phyloP scores from a whole-genome alignment of 2,888 invertebrate genomes.

The Hirtodrosophila trivittata region DNA sequence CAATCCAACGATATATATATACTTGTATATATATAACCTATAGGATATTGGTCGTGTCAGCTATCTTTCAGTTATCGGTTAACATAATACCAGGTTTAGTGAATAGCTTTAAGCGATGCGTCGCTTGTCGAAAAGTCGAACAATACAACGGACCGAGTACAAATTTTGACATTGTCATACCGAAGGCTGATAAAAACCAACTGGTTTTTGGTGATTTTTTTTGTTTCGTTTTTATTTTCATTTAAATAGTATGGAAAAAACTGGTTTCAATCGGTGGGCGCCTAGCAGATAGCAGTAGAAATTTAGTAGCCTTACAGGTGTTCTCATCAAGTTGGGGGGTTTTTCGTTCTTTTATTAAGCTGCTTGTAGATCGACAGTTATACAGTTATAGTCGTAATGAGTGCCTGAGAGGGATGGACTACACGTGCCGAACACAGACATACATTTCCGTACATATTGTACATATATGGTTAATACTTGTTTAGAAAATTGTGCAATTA shows the following conservation, averaged over 20 bases:
- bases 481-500: slow-evolving; percentile 43
- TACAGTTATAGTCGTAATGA: slow-evolving; percentile 1
- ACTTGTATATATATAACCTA: too few relatives aligned
- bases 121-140: not conserved
- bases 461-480: slow-evolving; percentile 18
- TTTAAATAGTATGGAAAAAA: not conserved
- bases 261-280: slow-evolving; percentile 13
- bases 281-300: slow-evolving; percentile 18
- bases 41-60: too few relatives aligned
- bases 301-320: slow-evolving; percentile 15
- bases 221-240: not conserved
- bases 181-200: slow-evolving; percentile 37
- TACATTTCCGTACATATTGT: too few relatives aligned
- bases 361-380: slow-evolving; percentile 19
- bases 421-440: slow-evolving; percentile 25
- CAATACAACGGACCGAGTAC: slow-evolving; percentile 13
- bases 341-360: slow-evolving; percentile 31
- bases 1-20: too few relatives aligned
- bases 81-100: too few relatives aligned
- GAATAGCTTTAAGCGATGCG: too few relatives aligned
- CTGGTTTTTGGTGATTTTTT: slow-evolving; percentile 26
- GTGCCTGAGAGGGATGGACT: not conserved
- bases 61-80: too few relatives aligned
- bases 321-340: slow-evolving; percentile 18
- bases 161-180: slow-evolving; percentile 8